Percentiles rank a stretch among this genome's conserved stretches.
Conservation (phyloP, 2,888 invertebrate genomes). For the Tetropium fuscum region DNA sequence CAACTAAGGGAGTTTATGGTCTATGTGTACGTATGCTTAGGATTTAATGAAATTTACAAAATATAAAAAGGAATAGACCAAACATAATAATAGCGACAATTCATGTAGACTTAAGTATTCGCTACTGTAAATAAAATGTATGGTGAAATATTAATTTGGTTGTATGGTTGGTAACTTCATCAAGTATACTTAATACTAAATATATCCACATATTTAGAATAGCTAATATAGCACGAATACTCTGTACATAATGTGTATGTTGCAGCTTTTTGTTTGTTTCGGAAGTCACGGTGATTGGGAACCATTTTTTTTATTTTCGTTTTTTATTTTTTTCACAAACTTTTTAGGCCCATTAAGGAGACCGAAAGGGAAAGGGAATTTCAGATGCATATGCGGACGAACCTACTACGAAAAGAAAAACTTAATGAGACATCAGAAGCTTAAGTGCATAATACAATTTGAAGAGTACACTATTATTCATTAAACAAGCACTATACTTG, state of each 20-base stretch:
- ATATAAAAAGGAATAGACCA: too few relatives aligned
- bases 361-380: conserved; percentile 50
- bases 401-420: conserved; percentile 53
- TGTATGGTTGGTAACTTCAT: too few relatives aligned
- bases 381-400: conserved; percentile 48
- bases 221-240: conserved; percentile 34
- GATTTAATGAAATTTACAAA: too few relatives aligned
- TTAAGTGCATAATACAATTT: conserved; percentile 40
- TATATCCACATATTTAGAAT: conserved; percentile 51
- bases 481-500: neutral
- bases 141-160: too few relatives aligned
- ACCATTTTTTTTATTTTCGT: neutral
- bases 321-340: conserved; percentile 8
- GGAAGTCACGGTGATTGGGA: conserved; percentile 8
- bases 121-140: too few relatives aligned
- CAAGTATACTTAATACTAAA: too few relatives aligned
- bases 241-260: conserved; percentile 5
- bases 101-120: too few relatives aligned
- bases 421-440: conserved; percentile 49
- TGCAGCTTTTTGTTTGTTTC: conserved; percentile 15
- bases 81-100: too few relatives aligned
- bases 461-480: conserved; percentile 19
- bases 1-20: too few relatives aligned
- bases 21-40: too few relatives aligned
- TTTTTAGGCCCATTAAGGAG: conserved; percentile 36